phyloP scores from a whole-genome alignment of 2,797 vertebrate species.

The Siniperca undulata region DNA sequence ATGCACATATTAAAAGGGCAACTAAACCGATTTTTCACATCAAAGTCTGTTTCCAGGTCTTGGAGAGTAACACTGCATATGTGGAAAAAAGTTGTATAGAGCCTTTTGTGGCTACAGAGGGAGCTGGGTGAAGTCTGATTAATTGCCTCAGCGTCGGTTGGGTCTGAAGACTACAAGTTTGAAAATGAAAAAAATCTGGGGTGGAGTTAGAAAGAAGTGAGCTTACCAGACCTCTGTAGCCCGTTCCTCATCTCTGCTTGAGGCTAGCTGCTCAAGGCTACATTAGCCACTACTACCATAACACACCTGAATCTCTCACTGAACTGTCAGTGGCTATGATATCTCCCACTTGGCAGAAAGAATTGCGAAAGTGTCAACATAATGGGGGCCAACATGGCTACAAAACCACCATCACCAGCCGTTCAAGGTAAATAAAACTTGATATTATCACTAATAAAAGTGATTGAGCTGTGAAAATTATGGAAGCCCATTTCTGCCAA shows the following conservation, averaged over 20 bases:
- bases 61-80: background rate
- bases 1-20: background rate
- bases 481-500: too few relatives aligned
- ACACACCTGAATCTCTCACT: background rate
- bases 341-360: background rate
- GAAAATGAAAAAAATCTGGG: background rate
- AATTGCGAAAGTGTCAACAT: background rate
- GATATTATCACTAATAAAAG: too few relatives aligned
- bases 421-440: background rate
- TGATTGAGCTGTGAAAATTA: too few relatives aligned
- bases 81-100: background rate
- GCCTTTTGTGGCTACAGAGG: background rate
- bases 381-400: background rate
- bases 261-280: background rate
- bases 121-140: too few relatives aligned
- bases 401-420: background rate
- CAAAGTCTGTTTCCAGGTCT: background rate
- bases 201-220: background rate
- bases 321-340: too few relatives aligned
- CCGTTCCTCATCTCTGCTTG: background rate
- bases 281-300: background rate
- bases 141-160: background rate
- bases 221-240: background rate
- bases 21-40: background rate
- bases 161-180: background rate